Evolutionary conservation across 2,113 vertebrate species (phyloP), one percentile per base, ranked within the genome.

Genomic region (Mystacornis crossleyi): DNA sequence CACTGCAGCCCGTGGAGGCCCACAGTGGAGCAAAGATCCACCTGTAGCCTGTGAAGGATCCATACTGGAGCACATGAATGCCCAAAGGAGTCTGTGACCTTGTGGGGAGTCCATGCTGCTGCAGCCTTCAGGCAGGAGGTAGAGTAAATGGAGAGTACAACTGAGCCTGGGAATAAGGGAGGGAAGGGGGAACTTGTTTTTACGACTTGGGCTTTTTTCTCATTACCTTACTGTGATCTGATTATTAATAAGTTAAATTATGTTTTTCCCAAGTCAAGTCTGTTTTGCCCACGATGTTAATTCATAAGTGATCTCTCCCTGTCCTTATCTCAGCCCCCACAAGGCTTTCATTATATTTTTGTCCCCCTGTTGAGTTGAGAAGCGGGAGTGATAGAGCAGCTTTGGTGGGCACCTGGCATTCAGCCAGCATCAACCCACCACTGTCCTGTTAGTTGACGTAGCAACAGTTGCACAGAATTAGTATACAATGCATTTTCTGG

Each of bases 41-140:
- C 45, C n/a, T n/a, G 19, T 1, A 60, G 53, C 15, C 29, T 2
- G 0, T 40, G n/a, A 4, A 69, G 12, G 19, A 54, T 20, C 8
- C 29, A 31, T n/a, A 34, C 13, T 18, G 40, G 17, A 25, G 16
- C 19, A 26, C 7, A 8, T 6, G 16, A 34, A 53, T 69, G 29
- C 17, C 16, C 38, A 67, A 47, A 45, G 12, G 38, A 29, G 11
- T 42, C 14, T 51, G 45, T 29, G 28, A 45, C 16, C 19, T 8
- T 45, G 18, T 25, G 9, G 24, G 16, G 17, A 61, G 20, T 8
- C 38, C 47, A 20, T 16, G 47, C 28, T 61, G 9, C 13, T 69
- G 17, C 34, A 61, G 24, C 3, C 13, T 47, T 18, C 62, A 47
- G 29, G 19, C 17, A 82, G 16, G 16, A 53, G 16, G 19, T 13